phyloP scores from a whole-genome alignment of 2,113 vertebrate genomes.

The Girardinichthys multiradiatus region DNA sequence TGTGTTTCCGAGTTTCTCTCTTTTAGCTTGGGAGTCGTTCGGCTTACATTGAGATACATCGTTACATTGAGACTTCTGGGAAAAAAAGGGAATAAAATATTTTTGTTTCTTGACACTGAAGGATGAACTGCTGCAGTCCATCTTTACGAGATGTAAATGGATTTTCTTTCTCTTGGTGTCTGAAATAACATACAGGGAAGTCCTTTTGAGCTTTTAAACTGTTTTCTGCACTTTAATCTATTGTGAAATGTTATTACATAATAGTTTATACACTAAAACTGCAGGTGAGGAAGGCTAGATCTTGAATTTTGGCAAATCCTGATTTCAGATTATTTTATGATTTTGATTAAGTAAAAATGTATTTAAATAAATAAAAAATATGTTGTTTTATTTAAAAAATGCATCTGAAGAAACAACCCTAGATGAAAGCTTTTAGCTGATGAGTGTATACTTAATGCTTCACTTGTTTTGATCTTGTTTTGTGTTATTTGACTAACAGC shows the following conservation, averaged over 20 bases:
- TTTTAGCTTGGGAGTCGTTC: neutral
- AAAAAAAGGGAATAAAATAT: neutral
- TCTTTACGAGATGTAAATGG: neutral
- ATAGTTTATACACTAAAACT: neutral
- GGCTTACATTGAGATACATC: no score
- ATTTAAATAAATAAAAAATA: neutral
- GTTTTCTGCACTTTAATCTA: neutral
- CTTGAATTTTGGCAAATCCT: neutral
- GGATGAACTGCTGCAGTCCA: no score
- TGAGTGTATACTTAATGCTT: neutral
- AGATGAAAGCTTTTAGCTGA: no score
- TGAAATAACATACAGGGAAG: neutral
- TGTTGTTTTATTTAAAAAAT: neutral
- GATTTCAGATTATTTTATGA: neutral
- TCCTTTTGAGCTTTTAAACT: neutral
- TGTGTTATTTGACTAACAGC: neutral
- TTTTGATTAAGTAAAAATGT: neutral
- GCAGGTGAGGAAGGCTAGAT: neutral
- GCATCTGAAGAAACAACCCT: no score
- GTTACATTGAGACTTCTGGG: neutral
- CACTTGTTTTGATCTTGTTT: neutral
- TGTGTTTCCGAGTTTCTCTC: neutral
- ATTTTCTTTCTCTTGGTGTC: neutral
- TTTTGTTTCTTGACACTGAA: no score
- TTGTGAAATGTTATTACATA: neutral